Percentiles rank a stretch among this genome's conserved stretches.
Evolutionary conservation across 2,797 vertebrate species (phyloP).

Genomic region (Anabas testudineus): DNA sequence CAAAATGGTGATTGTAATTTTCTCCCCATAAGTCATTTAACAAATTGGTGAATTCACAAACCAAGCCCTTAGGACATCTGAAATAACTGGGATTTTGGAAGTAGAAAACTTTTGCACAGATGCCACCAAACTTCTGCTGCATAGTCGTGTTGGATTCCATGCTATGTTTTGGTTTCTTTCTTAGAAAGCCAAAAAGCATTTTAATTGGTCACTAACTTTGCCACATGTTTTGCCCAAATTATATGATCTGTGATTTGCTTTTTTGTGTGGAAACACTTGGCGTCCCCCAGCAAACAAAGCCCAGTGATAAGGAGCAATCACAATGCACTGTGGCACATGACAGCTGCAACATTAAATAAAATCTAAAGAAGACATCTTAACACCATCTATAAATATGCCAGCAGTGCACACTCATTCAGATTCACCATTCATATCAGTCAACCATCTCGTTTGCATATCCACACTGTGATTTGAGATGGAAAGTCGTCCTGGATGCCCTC

Average conservation of each 20-base stretch:
- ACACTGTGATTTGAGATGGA: slow-evolving; percentile 35
- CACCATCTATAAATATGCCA: slow-evolving; percentile 21
- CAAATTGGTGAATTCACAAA: slow-evolving; percentile 30
- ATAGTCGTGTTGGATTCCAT: slow-evolving; percentile 19
- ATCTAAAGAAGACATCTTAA: slow-evolving; percentile 31
- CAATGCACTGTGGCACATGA: slow-evolving; percentile 7
- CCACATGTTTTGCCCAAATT: slow-evolving; percentile 20
- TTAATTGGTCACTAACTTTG: slow-evolving; percentile 17
- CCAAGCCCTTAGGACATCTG: slow-evolving; percentile 5
- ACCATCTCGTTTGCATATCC: slow-evolving; percentile 53
- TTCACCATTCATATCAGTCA: slow-evolving; percentile 33
- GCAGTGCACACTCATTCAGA: slow-evolving; percentile 30
- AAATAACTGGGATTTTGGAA: slow-evolving; percentile 25
- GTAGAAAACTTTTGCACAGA: slow-evolving; percentile 26
- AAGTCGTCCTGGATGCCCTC: slow-evolving; percentile 53
- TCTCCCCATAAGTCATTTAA: slow-evolving; percentile 21
- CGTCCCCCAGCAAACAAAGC: slow-evolving; percentile 3
- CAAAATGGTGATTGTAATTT: slow-evolving; percentile 23
- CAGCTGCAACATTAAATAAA: slow-evolving; percentile 25
- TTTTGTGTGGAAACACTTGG: slow-evolving; percentile 1
- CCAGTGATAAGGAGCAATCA: slow-evolving; percentile 8
- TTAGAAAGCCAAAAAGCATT: slow-evolving; percentile 9
- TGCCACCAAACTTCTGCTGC: slow-evolving; percentile 16
- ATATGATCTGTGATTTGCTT: neutral
- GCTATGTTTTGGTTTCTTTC: slow-evolving; percentile 21